Conservation (phyloP, 2,797 vertebrate species). For the Novumbra hubbsi region DNA sequence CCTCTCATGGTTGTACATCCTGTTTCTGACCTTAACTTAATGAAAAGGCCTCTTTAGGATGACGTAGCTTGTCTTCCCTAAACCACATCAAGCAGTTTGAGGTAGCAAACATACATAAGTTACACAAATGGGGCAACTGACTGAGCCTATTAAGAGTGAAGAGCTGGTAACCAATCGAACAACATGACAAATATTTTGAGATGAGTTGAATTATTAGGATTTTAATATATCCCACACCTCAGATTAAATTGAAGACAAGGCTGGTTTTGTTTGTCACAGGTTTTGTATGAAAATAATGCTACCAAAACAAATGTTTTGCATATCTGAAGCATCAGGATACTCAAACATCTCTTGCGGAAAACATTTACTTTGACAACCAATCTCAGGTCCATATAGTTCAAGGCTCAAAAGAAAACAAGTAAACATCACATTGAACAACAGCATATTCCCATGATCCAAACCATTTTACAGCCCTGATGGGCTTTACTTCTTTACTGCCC, state of each 20-base stretch:
- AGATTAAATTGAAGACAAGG: too few species aligned
- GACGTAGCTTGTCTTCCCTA: not conserved
- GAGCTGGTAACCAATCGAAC: too few species aligned
- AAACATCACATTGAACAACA: conserved; percentile 21
- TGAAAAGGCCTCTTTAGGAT: not conserved
- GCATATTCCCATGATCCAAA: conserved; percentile 36
- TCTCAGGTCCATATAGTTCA: too few species aligned
- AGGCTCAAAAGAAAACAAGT: conserved; percentile 48
- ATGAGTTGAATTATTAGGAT: too few species aligned
- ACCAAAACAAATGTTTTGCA: too few species aligned
- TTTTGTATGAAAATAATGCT: too few species aligned
- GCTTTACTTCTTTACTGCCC: conserved; percentile 57
- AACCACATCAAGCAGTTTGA: not conserved
- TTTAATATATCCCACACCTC: too few species aligned
- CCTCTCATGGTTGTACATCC: conserved; percentile 31
- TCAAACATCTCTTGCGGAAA: conserved; percentile 30
- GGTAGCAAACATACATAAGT: too few species aligned
- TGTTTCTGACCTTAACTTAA: conserved; percentile 21
- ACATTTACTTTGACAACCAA: conserved; percentile 17
- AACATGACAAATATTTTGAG: too few species aligned
- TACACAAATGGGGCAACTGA: too few species aligned
- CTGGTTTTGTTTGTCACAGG: too few species aligned
- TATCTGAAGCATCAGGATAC: conserved; percentile 25
- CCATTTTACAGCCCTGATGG: conserved; percentile 51
- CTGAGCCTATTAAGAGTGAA: conserved; percentile 29